Base-by-base conservation (phyloP, 2,888 invertebrate genomes). In the Sicus ferrugineus region DNA sequence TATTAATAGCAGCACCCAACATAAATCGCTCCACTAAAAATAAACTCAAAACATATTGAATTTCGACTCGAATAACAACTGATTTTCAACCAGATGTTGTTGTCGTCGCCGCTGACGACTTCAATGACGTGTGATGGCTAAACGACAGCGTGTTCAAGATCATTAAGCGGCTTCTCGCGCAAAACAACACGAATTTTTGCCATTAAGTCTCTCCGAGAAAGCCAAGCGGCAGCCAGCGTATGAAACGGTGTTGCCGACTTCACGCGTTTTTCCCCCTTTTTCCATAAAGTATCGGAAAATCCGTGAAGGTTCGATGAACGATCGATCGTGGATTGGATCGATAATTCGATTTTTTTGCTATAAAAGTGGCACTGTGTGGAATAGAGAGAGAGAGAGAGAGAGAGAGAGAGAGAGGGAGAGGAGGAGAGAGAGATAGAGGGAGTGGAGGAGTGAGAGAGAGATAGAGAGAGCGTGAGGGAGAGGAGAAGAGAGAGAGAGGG, bases 171-270 rank as follows among this genome's bases (percentile, higher is more conserved):
- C 30, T 70, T 73, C 67, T 67, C 69, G 71, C 74, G 69, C 72
- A 73, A 68, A 75, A 73, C 69, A 72, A 76, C 75, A 75, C 74
- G 74, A 76, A 73, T 71, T 76, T 74, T 71, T 66, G 72, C 70
- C 70, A 74, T 76, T 73, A 75, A 75, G 48, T 46, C 46, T 21
- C 56, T 23, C 38, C n/a, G 38, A 19, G 2, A 42, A 61, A 38
- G 34, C 19, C 23, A 23, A 26, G 19, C 19, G 0, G 23, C 38
- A 34, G 42, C 42, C 16, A 14, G 4, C 16, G 21, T 54, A 26
- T 5, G n/a, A 42, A 28, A 59, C 59, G 30, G 67, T 30, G 59
- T 58, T 67, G 66, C 56, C 67, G 52, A 21, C 23, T 54, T 31
- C n/a, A 3, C 1, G 1, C 19, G 38, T 3, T 9, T 54, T 54